phyloP scores from a whole-genome alignment of 2,113 vertebrate genomes.

The Neopipo cinnamomea region DNA sequence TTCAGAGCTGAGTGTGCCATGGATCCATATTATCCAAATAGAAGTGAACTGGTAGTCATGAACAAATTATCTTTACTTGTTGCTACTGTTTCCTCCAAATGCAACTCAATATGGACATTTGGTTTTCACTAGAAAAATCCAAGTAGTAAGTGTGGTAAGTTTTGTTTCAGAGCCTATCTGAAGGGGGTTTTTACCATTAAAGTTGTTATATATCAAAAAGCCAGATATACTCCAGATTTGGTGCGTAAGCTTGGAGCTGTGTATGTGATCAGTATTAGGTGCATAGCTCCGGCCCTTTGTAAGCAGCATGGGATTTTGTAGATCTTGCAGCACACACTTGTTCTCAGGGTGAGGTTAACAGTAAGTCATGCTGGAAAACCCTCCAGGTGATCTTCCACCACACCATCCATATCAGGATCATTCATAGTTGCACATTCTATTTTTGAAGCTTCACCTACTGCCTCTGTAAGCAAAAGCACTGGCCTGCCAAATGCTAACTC shows the following conservation, averaged over 20 bases:
- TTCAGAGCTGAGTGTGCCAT: not conserved
- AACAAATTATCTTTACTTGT: not conserved
- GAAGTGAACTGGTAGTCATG: not conserved
- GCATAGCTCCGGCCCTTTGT: not conserved
- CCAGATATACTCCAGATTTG: not conserved
- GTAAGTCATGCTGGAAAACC: not conserved
- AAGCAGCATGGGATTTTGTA: not conserved
- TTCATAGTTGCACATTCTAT: not conserved
- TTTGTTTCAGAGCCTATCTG: not conserved
- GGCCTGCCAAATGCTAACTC: not conserved
- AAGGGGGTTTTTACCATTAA: not conserved
- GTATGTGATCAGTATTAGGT: not conserved
- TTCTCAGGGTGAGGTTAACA: not conserved
- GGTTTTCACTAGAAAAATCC: not conserved
- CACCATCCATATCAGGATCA: not conserved
- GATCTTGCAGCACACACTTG: not conserved
- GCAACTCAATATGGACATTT: not conserved
- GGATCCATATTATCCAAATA: not conserved
- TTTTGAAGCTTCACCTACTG: not conserved
- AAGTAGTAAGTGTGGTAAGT: not conserved
- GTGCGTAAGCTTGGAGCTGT: not conserved
- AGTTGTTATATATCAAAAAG: not conserved
- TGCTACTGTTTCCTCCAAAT: not conserved
- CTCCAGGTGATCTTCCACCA: fast-evolving
- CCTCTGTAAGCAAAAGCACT: not conserved